Evolutionary conservation across 1,140 invertebrate species (phyloP).

Genomic region (Drosophila burlai): DNA sequence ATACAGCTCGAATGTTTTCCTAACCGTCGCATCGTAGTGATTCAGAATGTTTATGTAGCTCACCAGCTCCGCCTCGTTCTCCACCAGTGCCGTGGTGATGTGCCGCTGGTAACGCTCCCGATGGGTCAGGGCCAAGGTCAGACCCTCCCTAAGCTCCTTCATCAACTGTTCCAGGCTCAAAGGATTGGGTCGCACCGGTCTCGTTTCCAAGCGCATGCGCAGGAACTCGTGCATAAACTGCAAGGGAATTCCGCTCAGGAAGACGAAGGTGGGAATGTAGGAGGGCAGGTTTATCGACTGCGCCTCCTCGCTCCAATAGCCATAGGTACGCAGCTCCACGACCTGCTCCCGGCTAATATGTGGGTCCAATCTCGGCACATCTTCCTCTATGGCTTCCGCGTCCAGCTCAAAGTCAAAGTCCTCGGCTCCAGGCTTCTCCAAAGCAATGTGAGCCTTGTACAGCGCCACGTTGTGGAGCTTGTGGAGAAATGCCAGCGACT

Average conservation of each 20-base stretch:
- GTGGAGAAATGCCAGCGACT: slow-evolving; percentile 91
- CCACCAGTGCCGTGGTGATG: slow-evolving; percentile 88
- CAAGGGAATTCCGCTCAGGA: slow-evolving; percentile 92
- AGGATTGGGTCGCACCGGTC: slow-evolving; percentile 92
- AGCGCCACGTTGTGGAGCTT: slow-evolving; percentile 89
- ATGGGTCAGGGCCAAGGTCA: slow-evolving; percentile 91
- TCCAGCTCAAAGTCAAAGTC: slow-evolving; percentile 73
- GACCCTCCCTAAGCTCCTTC: slow-evolving; percentile 93
- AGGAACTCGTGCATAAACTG: slow-evolving; percentile 96
- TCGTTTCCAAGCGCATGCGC: slow-evolving; percentile 92
- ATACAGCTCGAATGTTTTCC: slow-evolving; percentile 90
- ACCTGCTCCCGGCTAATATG: slow-evolving; percentile 79
- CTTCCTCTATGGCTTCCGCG: slow-evolving; percentile 82
- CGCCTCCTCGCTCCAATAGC: slow-evolving; percentile 92
- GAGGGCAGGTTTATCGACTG: slow-evolving; percentile 91
- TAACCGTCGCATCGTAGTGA: slow-evolving; percentile 92
- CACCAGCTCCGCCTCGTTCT: slow-evolving; percentile 85
- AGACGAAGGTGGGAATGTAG: slow-evolving; percentile 93
- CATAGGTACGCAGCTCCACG: slow-evolving; percentile 86
- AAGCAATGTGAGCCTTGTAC: slow-evolving; percentile 89
- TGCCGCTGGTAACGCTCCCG: slow-evolving; percentile 91
- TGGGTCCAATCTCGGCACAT: slow-evolving; percentile 84
- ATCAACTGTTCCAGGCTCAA: slow-evolving; percentile 94
- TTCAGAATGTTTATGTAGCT: slow-evolving; percentile 88
- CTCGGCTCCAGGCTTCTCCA: slow-evolving; percentile 87